Evolutionary conservation across 2,888 invertebrate species (phyloP).

Genomic region (Cephus runcator): DNA sequence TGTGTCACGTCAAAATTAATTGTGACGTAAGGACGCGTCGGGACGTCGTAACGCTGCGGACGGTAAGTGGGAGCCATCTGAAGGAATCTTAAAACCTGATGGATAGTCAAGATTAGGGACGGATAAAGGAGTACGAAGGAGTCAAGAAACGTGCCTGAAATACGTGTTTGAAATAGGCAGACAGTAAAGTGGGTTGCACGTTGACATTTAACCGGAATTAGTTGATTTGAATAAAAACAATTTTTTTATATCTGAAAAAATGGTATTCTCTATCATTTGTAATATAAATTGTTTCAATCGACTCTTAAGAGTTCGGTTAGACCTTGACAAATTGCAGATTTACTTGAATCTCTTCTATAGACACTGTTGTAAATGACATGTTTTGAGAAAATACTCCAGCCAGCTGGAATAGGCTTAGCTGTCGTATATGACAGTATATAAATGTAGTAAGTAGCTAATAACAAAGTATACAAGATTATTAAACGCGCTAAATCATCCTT

Average conservation of each 20-base stretch:
- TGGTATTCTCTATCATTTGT: neutral
- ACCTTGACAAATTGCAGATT: neutral
- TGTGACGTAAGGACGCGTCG: neutral
- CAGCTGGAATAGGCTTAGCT: neutral
- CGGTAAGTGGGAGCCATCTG: neutral
- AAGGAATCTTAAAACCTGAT: neutral
- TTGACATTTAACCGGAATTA: neutral
- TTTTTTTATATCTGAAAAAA: neutral
- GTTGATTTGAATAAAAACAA: neutral
- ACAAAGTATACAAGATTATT: neutral
- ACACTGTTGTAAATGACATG: neutral
- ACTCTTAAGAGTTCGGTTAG: neutral
- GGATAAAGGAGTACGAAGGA: neutral
- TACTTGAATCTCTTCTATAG: neutral
- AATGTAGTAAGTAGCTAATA: neutral
- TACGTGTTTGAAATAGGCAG: neutral
- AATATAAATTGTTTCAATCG: neutral
- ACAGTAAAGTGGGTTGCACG: neutral
- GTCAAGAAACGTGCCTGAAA: neutral
- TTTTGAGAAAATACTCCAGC: neutral
- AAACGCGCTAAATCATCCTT: constrained; percentile 31
- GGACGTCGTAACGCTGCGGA: neutral
- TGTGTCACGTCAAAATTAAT: neutral
- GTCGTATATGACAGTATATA: neutral
- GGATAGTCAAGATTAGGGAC: neutral